A percentile compares a stretch with the other conserved stretches of the same genome.
phyloP scores from a whole-genome alignment of 2,888 invertebrate genomes.

The Eueremaeus valkanovi region DNA sequence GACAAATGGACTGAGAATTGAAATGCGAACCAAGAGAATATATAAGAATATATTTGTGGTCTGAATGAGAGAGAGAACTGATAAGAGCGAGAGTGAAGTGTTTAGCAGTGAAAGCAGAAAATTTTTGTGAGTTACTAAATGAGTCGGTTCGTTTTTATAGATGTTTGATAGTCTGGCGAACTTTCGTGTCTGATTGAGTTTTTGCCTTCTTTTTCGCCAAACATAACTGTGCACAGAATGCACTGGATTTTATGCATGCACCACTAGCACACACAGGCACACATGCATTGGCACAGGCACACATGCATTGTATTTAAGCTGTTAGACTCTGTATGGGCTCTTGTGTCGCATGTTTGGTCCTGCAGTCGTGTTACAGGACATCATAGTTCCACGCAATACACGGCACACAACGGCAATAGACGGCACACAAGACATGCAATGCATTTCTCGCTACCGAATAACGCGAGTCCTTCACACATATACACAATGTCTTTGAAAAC shows the following conservation, averaged over 20 bases:
- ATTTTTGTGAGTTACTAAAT: too few relatives aligned
- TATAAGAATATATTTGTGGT: too few relatives aligned
- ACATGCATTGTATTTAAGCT: slow-evolving; percentile 5
- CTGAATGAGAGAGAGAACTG: too few relatives aligned
- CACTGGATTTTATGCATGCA: slow-evolving; percentile 30
- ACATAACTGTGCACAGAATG: slow-evolving; percentile 15
- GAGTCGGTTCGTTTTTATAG: slow-evolving; percentile 21
- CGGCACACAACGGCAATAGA: too few relatives aligned
- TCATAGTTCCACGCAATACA: slow-evolving; percentile 23
- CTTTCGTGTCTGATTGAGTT: slow-evolving; percentile 27
- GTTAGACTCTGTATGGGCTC: background rate
- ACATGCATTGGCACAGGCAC: background rate
- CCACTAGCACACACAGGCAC: background rate
- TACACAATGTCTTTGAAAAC: slow-evolving; percentile 2
- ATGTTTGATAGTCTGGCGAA: slow-evolving; percentile 21
- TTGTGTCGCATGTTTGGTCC: slow-evolving; percentile 30
- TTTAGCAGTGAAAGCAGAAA: background rate
- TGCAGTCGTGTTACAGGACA: slow-evolving; percentile 32
- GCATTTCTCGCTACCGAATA: slow-evolving; percentile 2
- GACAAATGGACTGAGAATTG: too few relatives aligned
- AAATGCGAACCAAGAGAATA: too few relatives aligned
- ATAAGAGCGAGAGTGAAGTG: background rate
- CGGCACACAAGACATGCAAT: slow-evolving; percentile 30
- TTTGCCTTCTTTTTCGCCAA: background rate
- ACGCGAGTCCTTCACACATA: slow-evolving; percentile 1